Evolutionary conservation across 2,888 invertebrate genomes (phyloP).

Genomic region (Hyposoter didymator): DNA sequence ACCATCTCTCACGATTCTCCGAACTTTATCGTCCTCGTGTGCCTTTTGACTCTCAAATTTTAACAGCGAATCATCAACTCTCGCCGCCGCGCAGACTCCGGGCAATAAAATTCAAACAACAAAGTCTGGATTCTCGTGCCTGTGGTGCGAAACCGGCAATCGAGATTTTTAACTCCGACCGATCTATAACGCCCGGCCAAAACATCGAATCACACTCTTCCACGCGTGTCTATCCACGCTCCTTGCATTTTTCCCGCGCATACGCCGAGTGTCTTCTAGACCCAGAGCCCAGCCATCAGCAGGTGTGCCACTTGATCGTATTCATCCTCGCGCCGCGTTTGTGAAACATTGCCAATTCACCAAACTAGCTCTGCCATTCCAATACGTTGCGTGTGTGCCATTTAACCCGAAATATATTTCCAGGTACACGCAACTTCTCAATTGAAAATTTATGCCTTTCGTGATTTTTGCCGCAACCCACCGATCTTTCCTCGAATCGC

Average conservation of each 20-base stretch:
- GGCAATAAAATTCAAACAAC: conserved; percentile 52
- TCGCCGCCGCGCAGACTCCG: conserved; percentile 5
- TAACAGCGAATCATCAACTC: conserved; percentile 36
- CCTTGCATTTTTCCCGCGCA: conserved; percentile 47
- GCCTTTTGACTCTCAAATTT: conserved; percentile 18
- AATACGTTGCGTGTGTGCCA: conserved; percentile 67
- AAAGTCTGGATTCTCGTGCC: conserved; percentile 43
- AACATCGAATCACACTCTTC: conserved; percentile 33
- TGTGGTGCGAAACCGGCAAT: conserved; percentile 66
- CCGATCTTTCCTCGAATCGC: neutral
- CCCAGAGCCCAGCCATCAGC: conserved; percentile 53
- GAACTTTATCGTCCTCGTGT: conserved; percentile 15
- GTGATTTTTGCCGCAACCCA: neutral
- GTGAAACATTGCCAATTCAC: conserved; percentile 46
- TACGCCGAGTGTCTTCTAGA: conserved; percentile 50
- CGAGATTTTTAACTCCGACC: conserved; percentile 13
- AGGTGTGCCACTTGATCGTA: conserved; percentile 50
- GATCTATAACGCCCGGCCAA: conserved; percentile 12
- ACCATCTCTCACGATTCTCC: neutral
- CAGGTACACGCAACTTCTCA: conserved; percentile 16
- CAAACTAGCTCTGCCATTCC: conserved; percentile 71
- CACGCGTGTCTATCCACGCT: conserved; percentile 37
- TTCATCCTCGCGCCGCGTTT: conserved; percentile 1
- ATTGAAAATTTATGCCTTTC: neutral
- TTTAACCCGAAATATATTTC: conserved; percentile 69